Evolutionary conservation across 2,113 vertebrate genomes (phyloP), one percentile per base, ranked within the genome.

Genomic region (Apaloderma vittatum): DNA sequence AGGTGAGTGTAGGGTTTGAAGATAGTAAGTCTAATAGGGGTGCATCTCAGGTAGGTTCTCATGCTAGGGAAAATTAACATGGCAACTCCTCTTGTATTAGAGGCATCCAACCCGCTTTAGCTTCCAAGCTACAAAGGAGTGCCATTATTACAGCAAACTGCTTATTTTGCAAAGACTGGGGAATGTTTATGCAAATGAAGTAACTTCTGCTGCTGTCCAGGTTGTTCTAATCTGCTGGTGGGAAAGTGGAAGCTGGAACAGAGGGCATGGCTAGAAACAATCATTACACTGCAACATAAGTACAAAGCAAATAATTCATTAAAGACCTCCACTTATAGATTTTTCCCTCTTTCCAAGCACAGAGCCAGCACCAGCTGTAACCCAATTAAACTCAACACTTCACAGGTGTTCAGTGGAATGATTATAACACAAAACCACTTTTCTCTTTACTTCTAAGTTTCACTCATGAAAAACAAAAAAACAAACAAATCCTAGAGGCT

Each of bases 351-450:
- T 32, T 74, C 13, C 55, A 72, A 59, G 29, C 58, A 75, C 15
- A 91, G 11, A 83, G n/a, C 23, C 62, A 54, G 20, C 58, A 62
- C 48, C 92, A 95, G 77, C 45, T 95, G 51, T 82, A 96, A 79
- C 34, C 63, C 88, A 88, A 67, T 88, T 96, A 94, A 95, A 92
- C 67, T 77, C 86, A 95, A 57, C 36, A 76, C 72, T 63, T 97
- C 91, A 78, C 86, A 97, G 80, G 80, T 93, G 83, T 92, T 95
- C 88, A 68, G 15, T 85, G 32, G 90, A 96, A 78, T 43, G 11
- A 52, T 90, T 94, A 46, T 23, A 81, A 88, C 34, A 92, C 36
- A 97, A 96, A 96, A 51, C 0, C 36, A 67, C 26, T 43, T 65
- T 91, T 90, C n/a, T 91, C 12, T 84, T 95, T 57, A 92, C 18